Conservation (phyloP, 30 jellyfish, hydroid and myxozoan species). For the Sanderia malayensis region DNA sequence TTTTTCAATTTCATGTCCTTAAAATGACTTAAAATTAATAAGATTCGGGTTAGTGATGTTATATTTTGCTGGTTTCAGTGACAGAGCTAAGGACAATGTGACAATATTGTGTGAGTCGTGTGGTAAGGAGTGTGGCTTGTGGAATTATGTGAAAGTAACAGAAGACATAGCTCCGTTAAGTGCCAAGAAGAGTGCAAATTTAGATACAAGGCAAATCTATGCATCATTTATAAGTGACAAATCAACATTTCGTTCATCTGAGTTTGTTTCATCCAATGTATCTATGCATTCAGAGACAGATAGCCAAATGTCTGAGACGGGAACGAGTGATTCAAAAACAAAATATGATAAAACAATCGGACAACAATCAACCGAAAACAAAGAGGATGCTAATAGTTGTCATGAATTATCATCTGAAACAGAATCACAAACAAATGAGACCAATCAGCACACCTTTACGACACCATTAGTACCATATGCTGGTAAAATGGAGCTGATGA, state of each 20-base stretch:
- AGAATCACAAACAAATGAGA: background rate
- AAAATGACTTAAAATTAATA: too few relatives aligned
- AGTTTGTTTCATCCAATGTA: constrained; percentile 74
- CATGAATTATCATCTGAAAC: constrained; percentile 6
- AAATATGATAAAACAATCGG: background rate
- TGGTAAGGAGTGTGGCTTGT: constrained; percentile 84
- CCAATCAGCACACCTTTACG: constrained; percentile 41
- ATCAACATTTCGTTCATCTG: constrained; percentile 68
- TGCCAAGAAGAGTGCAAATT: constrained; percentile 27
- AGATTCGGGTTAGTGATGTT: too few relatives aligned
- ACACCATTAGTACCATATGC: constrained; percentile 80
- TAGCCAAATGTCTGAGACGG: constrained; percentile 74
- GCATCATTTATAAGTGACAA: constrained; percentile 62
- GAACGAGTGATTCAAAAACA: background rate
- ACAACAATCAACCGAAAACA: background rate
- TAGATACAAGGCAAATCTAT: constrained; percentile 50
- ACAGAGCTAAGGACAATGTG: constrained; percentile 70
- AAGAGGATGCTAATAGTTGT: constrained; percentile 2
- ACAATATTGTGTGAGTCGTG: constrained; percentile 83
- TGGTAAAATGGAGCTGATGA: constrained; percentile 92
- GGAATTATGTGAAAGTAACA: constrained; percentile 74
- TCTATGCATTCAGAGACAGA: constrained; percentile 82
- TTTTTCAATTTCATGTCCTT: too few relatives aligned
- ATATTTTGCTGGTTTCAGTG: too few relatives aligned
- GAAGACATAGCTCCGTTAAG: constrained; percentile 39